Evolutionary conservation across 2,888 invertebrate species (phyloP), one percentile per base, ranked within the genome.

Genomic region (Calameuta filiformis): DNA sequence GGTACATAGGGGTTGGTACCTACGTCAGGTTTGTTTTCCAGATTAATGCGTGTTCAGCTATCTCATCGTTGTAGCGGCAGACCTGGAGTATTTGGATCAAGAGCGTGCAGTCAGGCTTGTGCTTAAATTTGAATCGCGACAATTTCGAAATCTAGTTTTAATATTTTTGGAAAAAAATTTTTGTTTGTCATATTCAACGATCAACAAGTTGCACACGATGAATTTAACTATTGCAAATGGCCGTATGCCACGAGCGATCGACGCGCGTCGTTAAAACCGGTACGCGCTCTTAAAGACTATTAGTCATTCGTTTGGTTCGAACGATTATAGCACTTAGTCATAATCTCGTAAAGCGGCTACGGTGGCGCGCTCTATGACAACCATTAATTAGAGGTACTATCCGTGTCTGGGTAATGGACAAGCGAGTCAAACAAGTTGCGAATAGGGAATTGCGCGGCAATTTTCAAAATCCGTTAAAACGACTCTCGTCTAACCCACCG

Each of bases 251-350:
- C 56, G 56, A 23, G 9, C 56, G 56, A 56, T 56, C 56, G 2
- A 56, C 56, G 23, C 56, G 2, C 56, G 23, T 56, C 56, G 23
- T 56, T 23, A 23, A 56, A 74, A 75, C 75, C 75, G 75, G 77
- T 30, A 71, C 31, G 15, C 30, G 31, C 33, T 71, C 35, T 75
- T 35, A 73, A 35, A 73, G 77, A 80, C 82, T 83, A 83, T 85
- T 85, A 84, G 83, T 85, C 84, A 83, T 80, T 83, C 84, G 81
- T 83, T 81, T 82, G 71, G 82, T 81, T 81, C 80, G 75, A 81
- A 80, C 82, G 82, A 85, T 85, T 84, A 84, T 82, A 81, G 80
- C 81, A 81, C 83, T 80, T 81, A 80, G 77, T 82, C 79, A 81
- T 81, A 83, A 83, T 80, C 80, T 80, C 76, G 81, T 79, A 79